phyloP scores from a whole-genome alignment of 2,797 vertebrate genomes.

The Percopsis omiscomaycus region DNA sequence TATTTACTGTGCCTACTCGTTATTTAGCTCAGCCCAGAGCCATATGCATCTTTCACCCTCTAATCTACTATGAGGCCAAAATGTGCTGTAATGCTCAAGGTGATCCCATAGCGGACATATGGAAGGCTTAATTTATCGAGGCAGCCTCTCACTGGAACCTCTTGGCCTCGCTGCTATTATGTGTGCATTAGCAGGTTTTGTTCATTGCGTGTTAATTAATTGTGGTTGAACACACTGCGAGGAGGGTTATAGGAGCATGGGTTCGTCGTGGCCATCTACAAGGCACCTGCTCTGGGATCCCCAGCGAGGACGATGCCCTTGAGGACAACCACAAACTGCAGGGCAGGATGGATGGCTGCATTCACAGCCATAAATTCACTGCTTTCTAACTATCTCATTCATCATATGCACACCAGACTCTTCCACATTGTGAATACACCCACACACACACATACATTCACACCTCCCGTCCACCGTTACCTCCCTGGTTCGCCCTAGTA shows the following conservation, averaged over 20 bases:
- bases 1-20: slow-evolving; percentile 19
- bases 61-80: slow-evolving; percentile 39
- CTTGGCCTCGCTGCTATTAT: slow-evolving; percentile 64
- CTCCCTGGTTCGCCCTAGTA: slow-evolving; percentile 51
- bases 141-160: slow-evolving; percentile 46
- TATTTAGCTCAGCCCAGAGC: slow-evolving; percentile 45
- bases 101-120: slow-evolving; percentile 63
- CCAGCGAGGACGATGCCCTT: slow-evolving; percentile 63
- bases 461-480: slow-evolving; percentile 2
- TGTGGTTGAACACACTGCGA: slow-evolving; percentile 32
- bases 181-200: slow-evolving; percentile 68
- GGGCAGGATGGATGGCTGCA: slow-evolving; percentile 70
- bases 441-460: background rate
- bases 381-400: slow-evolving; percentile 83
- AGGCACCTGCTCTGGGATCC: slow-evolving; percentile 23
- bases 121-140: slow-evolving; percentile 65
- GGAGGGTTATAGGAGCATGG: background rate
- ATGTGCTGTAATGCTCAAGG: slow-evolving; percentile 54
- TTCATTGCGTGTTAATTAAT: slow-evolving; percentile 66
- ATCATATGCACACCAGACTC: slow-evolving; percentile 78
- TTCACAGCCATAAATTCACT: slow-evolving; percentile 78
- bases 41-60: slow-evolving; percentile 35
- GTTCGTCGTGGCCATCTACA: too few species aligned
- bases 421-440: slow-evolving; percentile 28
- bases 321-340: slow-evolving; percentile 64